These are phyloP conservation scores for Lithosia quadra DNA, from an alignment of 2,888 invertebrate genomes.

Conservation along the genomic window DNA sequence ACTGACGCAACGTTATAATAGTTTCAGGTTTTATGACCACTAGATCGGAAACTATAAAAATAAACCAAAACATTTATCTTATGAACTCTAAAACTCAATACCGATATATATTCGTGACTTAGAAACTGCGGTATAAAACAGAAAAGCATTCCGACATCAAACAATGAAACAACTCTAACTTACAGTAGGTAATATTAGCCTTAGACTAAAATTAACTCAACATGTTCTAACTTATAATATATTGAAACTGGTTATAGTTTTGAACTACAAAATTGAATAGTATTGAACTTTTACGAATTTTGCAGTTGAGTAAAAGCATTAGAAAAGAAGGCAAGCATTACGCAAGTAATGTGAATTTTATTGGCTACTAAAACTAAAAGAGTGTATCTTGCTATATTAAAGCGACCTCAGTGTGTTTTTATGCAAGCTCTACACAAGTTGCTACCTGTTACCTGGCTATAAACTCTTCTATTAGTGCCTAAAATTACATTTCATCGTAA, in stretches of 20 bases:
- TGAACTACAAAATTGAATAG: background rate
- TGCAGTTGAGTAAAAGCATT: constrained; percentile 49
- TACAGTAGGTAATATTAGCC: background rate
- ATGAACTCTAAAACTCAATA: constrained; percentile 58
- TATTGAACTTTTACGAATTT: background rate
- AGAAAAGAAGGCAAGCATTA: constrained; percentile 72
- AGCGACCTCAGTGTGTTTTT: constrained; percentile 65
- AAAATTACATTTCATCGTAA: background rate
- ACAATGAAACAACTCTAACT: background rate
- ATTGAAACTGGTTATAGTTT: background rate
- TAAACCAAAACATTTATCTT: constrained; percentile 61
- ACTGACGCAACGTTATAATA: constrained; percentile 74
- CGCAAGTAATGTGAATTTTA: constrained; percentile 72
- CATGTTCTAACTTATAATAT: background rate
- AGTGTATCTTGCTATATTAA: constrained; percentile 78
- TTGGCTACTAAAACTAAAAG: constrained; percentile 81
- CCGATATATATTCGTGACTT: constrained; percentile 44
- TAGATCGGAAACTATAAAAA: constrained; percentile 78
- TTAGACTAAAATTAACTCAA: background rate
- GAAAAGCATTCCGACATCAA: constrained; percentile 9
- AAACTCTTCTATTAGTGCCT: constrained; percentile 6
- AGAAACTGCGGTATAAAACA: constrained; percentile 12
- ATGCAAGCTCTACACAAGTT: constrained; percentile 53
- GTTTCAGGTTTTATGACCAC: constrained; percentile 68
- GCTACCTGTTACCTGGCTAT: constrained; percentile 26